Base-by-base conservation (phyloP, 2,888 invertebrate genomes). In the Tuta absoluta region DNA sequence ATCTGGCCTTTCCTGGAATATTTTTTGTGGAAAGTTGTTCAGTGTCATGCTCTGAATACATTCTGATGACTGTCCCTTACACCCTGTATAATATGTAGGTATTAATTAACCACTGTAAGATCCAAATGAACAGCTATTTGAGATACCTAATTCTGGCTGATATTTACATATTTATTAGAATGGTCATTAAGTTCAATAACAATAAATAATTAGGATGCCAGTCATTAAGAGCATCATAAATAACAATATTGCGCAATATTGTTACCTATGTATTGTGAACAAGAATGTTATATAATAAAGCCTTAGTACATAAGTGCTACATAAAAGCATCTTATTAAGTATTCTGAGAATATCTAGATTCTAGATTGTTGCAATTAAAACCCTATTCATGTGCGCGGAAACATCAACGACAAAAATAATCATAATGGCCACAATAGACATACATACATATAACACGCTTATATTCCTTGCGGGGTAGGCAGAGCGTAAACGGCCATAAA, bases 321-420 rank as follows among this genome's bases (percentile, higher is more conserved):
- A 10, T 17, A 49, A n/a, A 49, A 19, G 51, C 19, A 51, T n/a
- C 17, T 17, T 8, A 56, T 53, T 24, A 12, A 56, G 53, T 24
- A 28, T 68, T 70, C 69, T 62, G 61, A 56, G 67, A 69, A 68
- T 63, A 70, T 68, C 67, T 23, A 45, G 45, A 45, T 45, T 56
- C 56, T 68, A 70, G 66, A 70, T 63, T 63, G 63, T 23, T 48
- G 68, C 74, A 72, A 76, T 79, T 74, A 71, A 64, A 70, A 70
- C 67, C 71, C 71, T 71, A 73, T 56, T 74, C 70, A 71, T 62
- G 67, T 64, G 53, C 66, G 63, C 72, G 71, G 69, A 72, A 72
- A 69, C 64, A 67, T 65, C 67, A 51, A 19, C 17, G 19, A 51
- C 51, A 19, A 19, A 51, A 51, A 45, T 51, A 51, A 51, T 51